Conservation (phyloP, 92 coral and sea anemone species). For the Desmophyllum pertusum region DNA sequence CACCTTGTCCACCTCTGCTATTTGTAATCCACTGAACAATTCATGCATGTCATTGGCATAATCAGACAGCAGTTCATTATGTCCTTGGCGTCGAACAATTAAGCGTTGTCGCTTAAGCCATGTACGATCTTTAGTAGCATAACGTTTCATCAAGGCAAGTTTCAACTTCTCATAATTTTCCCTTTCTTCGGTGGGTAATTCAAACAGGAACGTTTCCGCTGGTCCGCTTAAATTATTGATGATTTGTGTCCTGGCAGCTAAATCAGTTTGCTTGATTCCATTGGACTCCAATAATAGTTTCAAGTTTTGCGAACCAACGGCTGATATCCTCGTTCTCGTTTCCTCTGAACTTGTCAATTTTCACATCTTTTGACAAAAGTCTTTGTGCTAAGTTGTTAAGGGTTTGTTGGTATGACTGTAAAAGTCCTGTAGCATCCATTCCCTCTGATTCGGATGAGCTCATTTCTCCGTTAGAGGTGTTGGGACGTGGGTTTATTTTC, state of each 20-base stretch:
- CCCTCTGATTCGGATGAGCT: too few relatives aligned
- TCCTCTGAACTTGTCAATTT: not conserved
- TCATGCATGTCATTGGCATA: constrained; percentile 19
- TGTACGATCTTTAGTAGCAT: not conserved
- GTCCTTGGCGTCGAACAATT: not conserved
- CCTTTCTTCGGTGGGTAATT: not conserved
- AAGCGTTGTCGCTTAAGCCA: not conserved
- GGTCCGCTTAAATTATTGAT: not conserved
- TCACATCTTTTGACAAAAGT: not conserved
- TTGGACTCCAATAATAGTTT: not conserved
- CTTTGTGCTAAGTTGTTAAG: not conserved
- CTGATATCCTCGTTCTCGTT: not conserved
- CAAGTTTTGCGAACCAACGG: not conserved
- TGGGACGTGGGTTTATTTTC: too few relatives aligned
- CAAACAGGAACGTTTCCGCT: not conserved
- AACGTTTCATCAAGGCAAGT: not conserved
- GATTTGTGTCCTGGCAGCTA: not conserved
- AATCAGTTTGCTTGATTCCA: not conserved
- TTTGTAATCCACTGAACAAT: constrained; percentile 4
- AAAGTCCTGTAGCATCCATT: too few relatives aligned
- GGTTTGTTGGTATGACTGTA: not conserved
- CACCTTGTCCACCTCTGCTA: constrained; percentile 7
- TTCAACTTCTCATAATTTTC: not conserved
- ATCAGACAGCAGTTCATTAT: not conserved
- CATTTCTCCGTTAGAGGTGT: too few relatives aligned